phyloP scores from a whole-genome alignment of 92 coral and sea anemone genomes.

The Meandrina meandrites region DNA sequence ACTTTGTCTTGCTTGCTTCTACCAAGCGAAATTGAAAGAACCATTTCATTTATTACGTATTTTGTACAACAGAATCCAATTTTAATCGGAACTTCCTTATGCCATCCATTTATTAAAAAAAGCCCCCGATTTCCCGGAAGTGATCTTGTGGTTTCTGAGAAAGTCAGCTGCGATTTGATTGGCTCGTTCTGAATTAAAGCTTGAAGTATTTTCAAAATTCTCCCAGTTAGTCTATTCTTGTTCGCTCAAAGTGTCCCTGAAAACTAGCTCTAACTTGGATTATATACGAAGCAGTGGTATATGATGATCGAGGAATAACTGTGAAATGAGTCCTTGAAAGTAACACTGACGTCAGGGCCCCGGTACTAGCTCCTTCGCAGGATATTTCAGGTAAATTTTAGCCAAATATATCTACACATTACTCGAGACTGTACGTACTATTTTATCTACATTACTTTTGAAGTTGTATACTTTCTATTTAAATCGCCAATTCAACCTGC shows the following conservation, averaged over 20 bases:
- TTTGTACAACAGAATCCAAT: background rate
- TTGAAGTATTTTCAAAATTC: background rate
- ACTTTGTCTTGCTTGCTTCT: background rate
- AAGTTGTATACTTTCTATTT: too few species aligned
- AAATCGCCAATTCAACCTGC: too few species aligned
- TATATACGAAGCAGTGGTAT: background rate
- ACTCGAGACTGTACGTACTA: too few species aligned
- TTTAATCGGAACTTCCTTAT: background rate
- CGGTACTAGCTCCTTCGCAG: background rate
- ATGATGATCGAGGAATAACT: background rate
- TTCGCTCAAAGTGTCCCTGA: background rate
- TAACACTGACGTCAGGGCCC: background rate
- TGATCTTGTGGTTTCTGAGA: conserved; percentile 8
- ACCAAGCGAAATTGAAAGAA: background rate
- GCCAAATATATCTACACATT: background rate
- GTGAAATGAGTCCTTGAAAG: background rate
- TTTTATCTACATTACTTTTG: too few species aligned
- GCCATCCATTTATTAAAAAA: background rate
- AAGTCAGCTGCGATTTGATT: conserved; percentile 15
- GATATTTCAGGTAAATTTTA: background rate
- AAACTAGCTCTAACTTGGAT: background rate
- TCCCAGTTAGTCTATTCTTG: background rate
- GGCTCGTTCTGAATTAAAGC: background rate
- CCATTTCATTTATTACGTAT: too few species aligned
- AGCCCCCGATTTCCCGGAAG: conserved; percentile 10